Percentiles rank a stretch among this genome's conserved stretches.
Conservation (phyloP, 1,140 invertebrate genomes). For the Hypsibius dujardini region DNA sequence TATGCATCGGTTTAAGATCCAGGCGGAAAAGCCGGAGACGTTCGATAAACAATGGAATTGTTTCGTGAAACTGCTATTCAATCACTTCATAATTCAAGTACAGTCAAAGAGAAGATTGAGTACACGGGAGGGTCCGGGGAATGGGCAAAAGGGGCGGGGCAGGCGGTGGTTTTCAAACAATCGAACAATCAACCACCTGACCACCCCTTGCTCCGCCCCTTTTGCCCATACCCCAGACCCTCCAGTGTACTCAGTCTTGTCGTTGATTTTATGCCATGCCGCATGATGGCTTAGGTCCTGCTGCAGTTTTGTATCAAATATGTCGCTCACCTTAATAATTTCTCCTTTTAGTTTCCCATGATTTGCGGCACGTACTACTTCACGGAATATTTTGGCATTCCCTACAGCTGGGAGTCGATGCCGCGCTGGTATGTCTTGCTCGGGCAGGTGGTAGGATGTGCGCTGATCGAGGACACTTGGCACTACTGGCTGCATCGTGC, state of each 20-base stretch:
- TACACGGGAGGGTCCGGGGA: too few species aligned
- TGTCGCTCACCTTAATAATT: not conserved
- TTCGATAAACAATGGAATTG: slow-evolving; percentile 29
- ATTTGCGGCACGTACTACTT: slow-evolving; percentile 28
- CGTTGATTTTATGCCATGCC: not conserved
- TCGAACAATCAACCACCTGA: too few species aligned
- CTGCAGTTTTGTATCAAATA: slow-evolving; percentile 17
- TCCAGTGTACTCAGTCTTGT: too few species aligned
- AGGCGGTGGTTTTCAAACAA: too few species aligned
- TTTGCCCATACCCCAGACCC: too few species aligned
- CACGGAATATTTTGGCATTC: slow-evolving; percentile 28
- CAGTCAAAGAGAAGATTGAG: too few species aligned
- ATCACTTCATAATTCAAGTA: slow-evolving; percentile 29
- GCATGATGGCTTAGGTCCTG: not conserved
- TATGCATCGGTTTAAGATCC: slow-evolving; percentile 30
- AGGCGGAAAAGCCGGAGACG: slow-evolving; percentile 27
- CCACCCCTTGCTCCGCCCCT: too few species aligned
- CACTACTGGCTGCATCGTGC: slow-evolving; percentile 29
- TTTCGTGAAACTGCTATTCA: slow-evolving; percentile 29
- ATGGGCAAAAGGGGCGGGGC: too few species aligned
- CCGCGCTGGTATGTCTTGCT: slow-evolving; percentile 27
- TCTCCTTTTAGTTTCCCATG: slow-evolving; percentile 27
- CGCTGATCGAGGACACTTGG: slow-evolving; percentile 29
- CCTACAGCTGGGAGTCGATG: slow-evolving; percentile 29
- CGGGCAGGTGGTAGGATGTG: slow-evolving; percentile 19